phyloP scores from a whole-genome alignment of 2,888 invertebrate genomes.

The Phalera bucephala region DNA sequence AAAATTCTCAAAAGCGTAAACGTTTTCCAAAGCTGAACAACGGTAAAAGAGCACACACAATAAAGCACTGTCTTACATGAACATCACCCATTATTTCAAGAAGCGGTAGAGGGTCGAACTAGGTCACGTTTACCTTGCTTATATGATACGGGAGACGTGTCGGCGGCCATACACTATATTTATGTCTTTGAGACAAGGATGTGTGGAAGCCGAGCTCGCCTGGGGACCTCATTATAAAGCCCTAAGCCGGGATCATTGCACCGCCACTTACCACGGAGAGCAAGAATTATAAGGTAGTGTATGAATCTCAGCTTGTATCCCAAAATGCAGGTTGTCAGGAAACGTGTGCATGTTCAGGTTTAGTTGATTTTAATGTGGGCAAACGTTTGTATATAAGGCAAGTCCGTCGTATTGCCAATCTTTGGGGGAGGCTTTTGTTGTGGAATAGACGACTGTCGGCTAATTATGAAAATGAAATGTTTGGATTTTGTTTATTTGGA shows the following conservation, averaged over 20 bases:
- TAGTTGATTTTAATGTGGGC: neutral
- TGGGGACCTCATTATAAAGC: too few species aligned
- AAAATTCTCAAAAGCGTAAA: neutral
- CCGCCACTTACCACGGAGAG: slow-evolving; percentile 40
- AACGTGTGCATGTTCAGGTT: slow-evolving; percentile 9
- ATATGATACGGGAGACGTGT: slow-evolving; percentile 27
- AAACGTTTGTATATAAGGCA: too few species aligned
- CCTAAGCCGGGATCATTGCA: slow-evolving; percentile 49
- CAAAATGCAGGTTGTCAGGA: slow-evolving; percentile 4
- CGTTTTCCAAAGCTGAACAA: neutral
- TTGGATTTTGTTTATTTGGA: neutral
- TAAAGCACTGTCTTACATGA: too few species aligned
- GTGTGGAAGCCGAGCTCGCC: too few species aligned
- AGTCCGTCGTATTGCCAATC: too few species aligned
- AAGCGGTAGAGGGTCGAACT: slow-evolving; percentile 30
- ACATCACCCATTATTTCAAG: too few species aligned
- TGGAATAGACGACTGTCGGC: too few species aligned
- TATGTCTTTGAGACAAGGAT: too few species aligned
- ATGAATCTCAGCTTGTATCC: slow-evolving; percentile 10
- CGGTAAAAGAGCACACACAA: neutral
- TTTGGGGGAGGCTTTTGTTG: too few species aligned
- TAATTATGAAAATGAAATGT: too few species aligned
- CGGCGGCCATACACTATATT: slow-evolving; percentile 8
- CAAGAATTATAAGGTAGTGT: slow-evolving; percentile 30
- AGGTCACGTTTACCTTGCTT: too few species aligned